Evolutionary conservation across 2,113 vertebrate genomes (phyloP).

Genomic region (Leptodactylus fuscus): DNA sequence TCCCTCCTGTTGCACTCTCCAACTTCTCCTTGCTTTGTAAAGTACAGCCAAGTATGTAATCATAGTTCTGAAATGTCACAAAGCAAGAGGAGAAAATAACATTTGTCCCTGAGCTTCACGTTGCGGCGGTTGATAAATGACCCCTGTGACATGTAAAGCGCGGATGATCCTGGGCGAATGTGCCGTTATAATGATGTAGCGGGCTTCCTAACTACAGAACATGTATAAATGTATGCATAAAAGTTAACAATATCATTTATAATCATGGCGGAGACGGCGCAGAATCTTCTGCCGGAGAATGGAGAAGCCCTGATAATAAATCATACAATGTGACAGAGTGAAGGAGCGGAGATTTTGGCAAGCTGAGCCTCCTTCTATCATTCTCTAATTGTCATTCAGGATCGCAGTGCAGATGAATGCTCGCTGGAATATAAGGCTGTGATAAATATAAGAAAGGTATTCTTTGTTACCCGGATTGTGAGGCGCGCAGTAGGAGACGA

Average conservation of each 20-base stretch:
- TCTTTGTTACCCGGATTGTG: constrained; percentile 5
- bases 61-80: neutral
- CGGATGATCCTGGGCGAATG: neutral
- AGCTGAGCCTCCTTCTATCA: neutral
- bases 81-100: neutral
- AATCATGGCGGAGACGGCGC: neutral
- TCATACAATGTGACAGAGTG: constrained; percentile 10
- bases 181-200: neutral
- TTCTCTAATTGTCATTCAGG: constrained; percentile 37
- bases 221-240: neutral
- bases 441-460: constrained; percentile 24
- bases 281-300: neutral
- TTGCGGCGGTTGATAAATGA: neutral
- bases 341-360: neutral
- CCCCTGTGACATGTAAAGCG: neutral
- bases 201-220: neutral
- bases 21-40: constrained; percentile 6
- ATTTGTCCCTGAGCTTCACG: neutral
- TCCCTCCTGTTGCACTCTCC: neutral
- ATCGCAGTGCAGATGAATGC: neutral
- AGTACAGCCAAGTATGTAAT: neutral
- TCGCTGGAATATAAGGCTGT: neutral
- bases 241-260: constrained; percentile 27
- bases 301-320: neutral
- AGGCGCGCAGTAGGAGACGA: constrained; percentile 6